phyloP scores from a whole-genome alignment of 2,888 invertebrate genomes.

The Melinaea marsaeus region DNA sequence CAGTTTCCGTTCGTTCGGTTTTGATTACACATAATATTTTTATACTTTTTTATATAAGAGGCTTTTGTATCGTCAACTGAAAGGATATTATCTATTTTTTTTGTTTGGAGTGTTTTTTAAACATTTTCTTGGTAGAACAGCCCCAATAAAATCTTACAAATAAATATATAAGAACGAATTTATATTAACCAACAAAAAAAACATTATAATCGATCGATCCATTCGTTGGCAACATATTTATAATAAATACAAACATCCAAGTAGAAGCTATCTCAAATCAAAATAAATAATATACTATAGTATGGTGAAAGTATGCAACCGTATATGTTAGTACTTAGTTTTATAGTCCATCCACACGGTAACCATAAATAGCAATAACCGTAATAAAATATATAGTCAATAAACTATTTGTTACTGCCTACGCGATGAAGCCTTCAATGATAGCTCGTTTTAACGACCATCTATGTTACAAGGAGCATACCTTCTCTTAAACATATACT shows the following conservation, averaged over 20 bases:
- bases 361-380: slow-evolving; percentile 4
- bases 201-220: too few relatives aligned
- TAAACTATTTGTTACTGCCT: slow-evolving; percentile 6
- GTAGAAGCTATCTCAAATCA: not conserved
- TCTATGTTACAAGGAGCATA: not conserved
- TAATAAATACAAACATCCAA: too few relatives aligned
- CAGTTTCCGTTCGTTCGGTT: slow-evolving; percentile 43
- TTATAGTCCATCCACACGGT: slow-evolving; percentile 1
- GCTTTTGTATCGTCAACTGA: too few relatives aligned
- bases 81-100: too few relatives aligned
- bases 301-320: slow-evolving; percentile 2
- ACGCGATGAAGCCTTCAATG: slow-evolving; percentile 3
- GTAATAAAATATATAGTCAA: slow-evolving; percentile 6
- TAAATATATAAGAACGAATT: too few relatives aligned
- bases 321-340: slow-evolving; percentile 1
- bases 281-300: slow-evolving; percentile 1
- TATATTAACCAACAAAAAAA: too few relatives aligned
- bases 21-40: too few relatives aligned
- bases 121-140: too few relatives aligned
- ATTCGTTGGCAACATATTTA: too few relatives aligned
- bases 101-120: too few relatives aligned
- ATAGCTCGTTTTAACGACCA: not conserved
- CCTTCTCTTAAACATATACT: not conserved
- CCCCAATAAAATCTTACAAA: too few relatives aligned
- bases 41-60: too few relatives aligned